A percentile compares a stretch with the other conserved stretches of the same genome.
phyloP scores from a whole-genome alignment of 2,797 vertebrate genomes.

The Liparis tanakae region DNA sequence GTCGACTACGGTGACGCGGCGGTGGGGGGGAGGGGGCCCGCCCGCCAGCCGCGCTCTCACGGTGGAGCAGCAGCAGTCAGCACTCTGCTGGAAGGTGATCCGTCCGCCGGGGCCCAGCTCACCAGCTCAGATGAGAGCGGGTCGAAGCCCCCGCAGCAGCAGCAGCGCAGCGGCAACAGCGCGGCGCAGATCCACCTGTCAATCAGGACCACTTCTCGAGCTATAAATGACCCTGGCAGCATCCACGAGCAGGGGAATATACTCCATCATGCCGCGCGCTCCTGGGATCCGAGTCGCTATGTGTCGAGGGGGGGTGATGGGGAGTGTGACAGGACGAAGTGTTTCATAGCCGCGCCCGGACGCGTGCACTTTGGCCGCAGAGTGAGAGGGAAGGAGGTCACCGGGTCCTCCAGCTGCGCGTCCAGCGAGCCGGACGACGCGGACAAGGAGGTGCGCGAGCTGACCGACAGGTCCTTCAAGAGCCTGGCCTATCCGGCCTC shows the following conservation, averaged over 20 bases:
- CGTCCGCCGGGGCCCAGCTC: slow-evolving; percentile 64
- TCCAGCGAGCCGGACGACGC: slow-evolving; percentile 96
- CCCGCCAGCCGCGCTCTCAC: slow-evolving; percentile 16
- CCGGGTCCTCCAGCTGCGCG: slow-evolving; percentile 88
- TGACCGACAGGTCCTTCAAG: slow-evolving; percentile 92
- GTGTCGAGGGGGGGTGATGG: slow-evolving; percentile 84
- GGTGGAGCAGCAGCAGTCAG: slow-evolving; percentile 73
- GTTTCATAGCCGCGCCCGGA: slow-evolving; percentile 85
- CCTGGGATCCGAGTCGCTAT: slow-evolving; percentile 87
- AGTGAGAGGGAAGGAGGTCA: slow-evolving; percentile 79
- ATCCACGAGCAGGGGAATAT: slow-evolving; percentile 85
- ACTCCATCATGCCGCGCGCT: slow-evolving; percentile 85
- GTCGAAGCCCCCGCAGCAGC: slow-evolving; percentile 68
- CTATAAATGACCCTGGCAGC: slow-evolving; percentile 93
- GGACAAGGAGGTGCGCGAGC: slow-evolving; percentile 94
- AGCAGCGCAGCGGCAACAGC: slow-evolving; percentile 66
- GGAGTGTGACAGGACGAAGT: slow-evolving; percentile 77
- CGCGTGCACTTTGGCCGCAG: slow-evolving; percentile 85
- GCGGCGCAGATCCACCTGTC: slow-evolving; percentile 94
- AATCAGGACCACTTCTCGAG: slow-evolving; percentile 91
- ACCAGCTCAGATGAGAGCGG: slow-evolving; percentile 73
- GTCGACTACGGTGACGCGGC: slow-evolving; percentile 87
- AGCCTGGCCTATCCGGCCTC: slow-evolving; percentile 93
- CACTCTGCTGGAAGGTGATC: slow-evolving; percentile 85
- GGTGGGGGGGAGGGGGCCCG: slow-evolving; percentile 40